Conservation (phyloP, 2,888 invertebrate species). For the Habroteleia sp. region DNA sequence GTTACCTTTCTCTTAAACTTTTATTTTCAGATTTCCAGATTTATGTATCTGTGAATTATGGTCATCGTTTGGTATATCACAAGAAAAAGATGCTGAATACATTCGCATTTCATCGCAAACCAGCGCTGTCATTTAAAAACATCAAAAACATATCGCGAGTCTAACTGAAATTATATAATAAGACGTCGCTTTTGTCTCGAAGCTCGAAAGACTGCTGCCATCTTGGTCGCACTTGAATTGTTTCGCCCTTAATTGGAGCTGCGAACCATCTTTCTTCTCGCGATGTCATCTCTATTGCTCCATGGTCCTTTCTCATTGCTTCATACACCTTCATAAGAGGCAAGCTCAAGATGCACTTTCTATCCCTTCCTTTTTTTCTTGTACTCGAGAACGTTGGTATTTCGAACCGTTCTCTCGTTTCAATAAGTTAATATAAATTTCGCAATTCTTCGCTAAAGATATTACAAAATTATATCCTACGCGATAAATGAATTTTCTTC, state of each 20-base stretch:
- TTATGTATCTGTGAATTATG: too few species aligned
- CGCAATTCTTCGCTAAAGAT: constrained; percentile 3
- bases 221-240: constrained; percentile 73
- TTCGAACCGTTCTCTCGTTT: constrained; percentile 22
- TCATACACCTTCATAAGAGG: constrained; percentile 60
- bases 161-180: constrained; percentile 56
- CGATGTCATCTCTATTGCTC: constrained; percentile 49
- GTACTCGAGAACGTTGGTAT: constrained; percentile 11
- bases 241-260: constrained; percentile 72
- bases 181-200: constrained; percentile 67
- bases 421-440: constrained; percentile 38
- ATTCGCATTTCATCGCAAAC: too few species aligned
- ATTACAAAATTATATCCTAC: constrained; percentile 13
- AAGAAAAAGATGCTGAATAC: too few species aligned
- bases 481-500: constrained; percentile 8
- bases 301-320: constrained; percentile 48
- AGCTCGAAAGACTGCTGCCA: constrained; percentile 65
- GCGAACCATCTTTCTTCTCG: constrained; percentile 65
- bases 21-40: too few species aligned
- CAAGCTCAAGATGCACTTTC: constrained; percentile 51
- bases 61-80: too few species aligned
- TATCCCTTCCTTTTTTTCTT: constrained; percentile 50
- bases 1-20: too few species aligned
- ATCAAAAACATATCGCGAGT: constrained; percentile 24
- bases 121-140: too few species aligned